Evolutionary conservation across 1,140 invertebrate genomes (phyloP).

Genomic region (Rhagoletis zephyria): DNA sequence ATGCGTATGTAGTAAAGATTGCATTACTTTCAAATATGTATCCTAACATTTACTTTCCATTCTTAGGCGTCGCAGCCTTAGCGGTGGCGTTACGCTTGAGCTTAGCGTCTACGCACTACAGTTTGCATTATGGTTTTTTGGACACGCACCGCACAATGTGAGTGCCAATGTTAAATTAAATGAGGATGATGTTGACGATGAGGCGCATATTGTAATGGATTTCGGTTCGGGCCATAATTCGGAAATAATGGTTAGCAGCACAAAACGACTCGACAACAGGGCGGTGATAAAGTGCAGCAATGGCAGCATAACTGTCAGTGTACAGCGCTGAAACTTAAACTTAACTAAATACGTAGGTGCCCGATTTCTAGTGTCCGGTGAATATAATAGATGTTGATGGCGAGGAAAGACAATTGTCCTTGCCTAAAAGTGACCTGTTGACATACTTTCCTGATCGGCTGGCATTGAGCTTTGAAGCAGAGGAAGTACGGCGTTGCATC

Average conservation of each 20-base stretch:
- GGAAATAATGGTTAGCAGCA: constrained; percentile 76
- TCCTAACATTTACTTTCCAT: background rate
- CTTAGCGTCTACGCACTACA: constrained; percentile 88
- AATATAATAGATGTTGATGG: constrained; percentile 18
- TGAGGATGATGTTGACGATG: constrained; percentile 80
- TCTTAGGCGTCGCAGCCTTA: constrained; percentile 73
- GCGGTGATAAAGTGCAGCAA: constrained; percentile 80
- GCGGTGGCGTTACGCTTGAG: constrained; percentile 86
- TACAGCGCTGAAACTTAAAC: too few species aligned
- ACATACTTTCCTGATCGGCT: constrained; percentile 78
- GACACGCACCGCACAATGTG: constrained; percentile 77
- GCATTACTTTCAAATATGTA: too few species aligned
- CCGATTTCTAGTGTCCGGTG: constrained; percentile 35
- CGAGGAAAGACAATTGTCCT: background rate
- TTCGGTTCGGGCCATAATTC: constrained; percentile 78
- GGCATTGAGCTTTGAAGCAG: constrained; percentile 82
- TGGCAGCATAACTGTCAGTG: constrained; percentile 77
- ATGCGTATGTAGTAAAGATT: too few species aligned
- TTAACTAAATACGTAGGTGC: background rate
- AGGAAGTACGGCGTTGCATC: constrained; percentile 81
- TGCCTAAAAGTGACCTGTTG: constrained; percentile 74
- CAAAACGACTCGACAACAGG: constrained; percentile 77
- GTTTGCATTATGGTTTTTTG: constrained; percentile 80
- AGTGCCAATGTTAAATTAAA: constrained; percentile 80
- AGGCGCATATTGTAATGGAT: constrained; percentile 77